phyloP scores from a whole-genome alignment of 2,113 vertebrate species.

The Pygathrix nemaeus region DNA sequence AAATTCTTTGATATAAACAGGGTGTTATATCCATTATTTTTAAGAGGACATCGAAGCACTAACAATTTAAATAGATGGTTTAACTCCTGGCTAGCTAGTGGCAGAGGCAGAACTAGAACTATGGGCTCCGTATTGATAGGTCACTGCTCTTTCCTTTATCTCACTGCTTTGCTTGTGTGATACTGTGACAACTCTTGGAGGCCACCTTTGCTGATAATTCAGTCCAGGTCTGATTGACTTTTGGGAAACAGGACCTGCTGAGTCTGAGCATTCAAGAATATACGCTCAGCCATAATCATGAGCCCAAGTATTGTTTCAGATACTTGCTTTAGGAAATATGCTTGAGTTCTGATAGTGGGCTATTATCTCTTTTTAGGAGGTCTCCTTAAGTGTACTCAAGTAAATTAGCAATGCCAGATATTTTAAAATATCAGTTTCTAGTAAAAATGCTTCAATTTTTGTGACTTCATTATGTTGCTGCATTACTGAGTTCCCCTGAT shows the following conservation, averaged over 20 bases:
- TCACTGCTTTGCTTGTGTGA: not conserved
- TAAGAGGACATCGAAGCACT: not conserved
- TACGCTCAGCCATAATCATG: not conserved
- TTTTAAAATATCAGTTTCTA: slow-evolving; percentile 32
- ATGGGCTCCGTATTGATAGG: not conserved
- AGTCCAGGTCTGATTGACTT: not conserved
- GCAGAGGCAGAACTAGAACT: not conserved
- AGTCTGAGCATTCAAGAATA: not conserved
- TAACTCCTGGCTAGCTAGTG: not conserved
- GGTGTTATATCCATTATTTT: not conserved
- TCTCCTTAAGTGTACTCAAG: slow-evolving; percentile 34
- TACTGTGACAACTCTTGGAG: not conserved
- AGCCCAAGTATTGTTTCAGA: not conserved
- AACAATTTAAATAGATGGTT: not conserved
- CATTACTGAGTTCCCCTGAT: not conserved
- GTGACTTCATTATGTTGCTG: not conserved
- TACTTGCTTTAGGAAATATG: slow-evolving; percentile 29
- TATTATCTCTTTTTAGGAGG: slow-evolving; percentile 25
- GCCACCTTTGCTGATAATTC: not conserved
- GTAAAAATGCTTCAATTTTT: slow-evolving; percentile 20
- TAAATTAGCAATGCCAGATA: slow-evolving; percentile 18
- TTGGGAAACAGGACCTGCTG: not conserved
- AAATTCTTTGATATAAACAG: not conserved
- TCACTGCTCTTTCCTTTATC: not conserved
- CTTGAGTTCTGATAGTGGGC: not conserved